Conservation (phyloP, 1,140 invertebrate species). For the Glossosoma conforme region DNA sequence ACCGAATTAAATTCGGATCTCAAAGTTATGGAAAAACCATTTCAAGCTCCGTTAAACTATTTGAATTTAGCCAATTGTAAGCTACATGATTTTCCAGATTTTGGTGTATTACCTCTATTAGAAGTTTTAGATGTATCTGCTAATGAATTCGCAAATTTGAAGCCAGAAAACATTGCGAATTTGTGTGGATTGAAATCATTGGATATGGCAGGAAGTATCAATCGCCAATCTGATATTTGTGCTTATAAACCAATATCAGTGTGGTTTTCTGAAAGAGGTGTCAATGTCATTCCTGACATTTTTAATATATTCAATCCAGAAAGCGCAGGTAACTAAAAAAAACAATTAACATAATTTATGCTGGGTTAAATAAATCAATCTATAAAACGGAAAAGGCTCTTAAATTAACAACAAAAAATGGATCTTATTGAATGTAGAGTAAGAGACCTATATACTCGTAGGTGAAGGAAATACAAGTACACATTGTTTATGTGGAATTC, state of each 20-base stretch:
- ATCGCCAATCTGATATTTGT: slow-evolving; percentile 36
- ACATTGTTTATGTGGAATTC: too few species aligned
- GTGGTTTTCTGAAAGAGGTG: slow-evolving; percentile 41
- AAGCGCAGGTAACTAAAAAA: slow-evolving; percentile 19
- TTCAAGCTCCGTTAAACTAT: slow-evolving; percentile 50
- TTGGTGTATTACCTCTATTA: slow-evolving; percentile 49
- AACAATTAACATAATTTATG: neutral
- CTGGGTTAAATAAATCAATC: too few species aligned
- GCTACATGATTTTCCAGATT: slow-evolving; percentile 47
- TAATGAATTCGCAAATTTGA: slow-evolving; percentile 38
- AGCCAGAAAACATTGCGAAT: slow-evolving; percentile 37
- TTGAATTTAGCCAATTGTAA: slow-evolving; percentile 54
- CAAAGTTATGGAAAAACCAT: slow-evolving; percentile 44
- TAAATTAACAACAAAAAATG: too few species aligned
- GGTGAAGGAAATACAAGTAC: too few species aligned
- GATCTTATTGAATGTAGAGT: too few species aligned
- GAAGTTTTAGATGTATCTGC: slow-evolving; percentile 44
- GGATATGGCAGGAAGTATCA: slow-evolving; percentile 41
- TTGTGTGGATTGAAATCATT: slow-evolving; percentile 45
- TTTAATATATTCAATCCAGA: slow-evolving; percentile 18
- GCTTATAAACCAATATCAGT: slow-evolving; percentile 37
- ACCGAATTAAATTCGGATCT: slow-evolving; percentile 41
- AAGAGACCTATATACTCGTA: too few species aligned
- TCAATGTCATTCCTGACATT: slow-evolving; percentile 36
- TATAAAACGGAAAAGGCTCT: too few species aligned